Percentiles rank a stretch among this genome's conserved stretches.
Evolutionary conservation across 2,113 vertebrate species (phyloP).

Genomic region (Suncus etruscus): DNA sequence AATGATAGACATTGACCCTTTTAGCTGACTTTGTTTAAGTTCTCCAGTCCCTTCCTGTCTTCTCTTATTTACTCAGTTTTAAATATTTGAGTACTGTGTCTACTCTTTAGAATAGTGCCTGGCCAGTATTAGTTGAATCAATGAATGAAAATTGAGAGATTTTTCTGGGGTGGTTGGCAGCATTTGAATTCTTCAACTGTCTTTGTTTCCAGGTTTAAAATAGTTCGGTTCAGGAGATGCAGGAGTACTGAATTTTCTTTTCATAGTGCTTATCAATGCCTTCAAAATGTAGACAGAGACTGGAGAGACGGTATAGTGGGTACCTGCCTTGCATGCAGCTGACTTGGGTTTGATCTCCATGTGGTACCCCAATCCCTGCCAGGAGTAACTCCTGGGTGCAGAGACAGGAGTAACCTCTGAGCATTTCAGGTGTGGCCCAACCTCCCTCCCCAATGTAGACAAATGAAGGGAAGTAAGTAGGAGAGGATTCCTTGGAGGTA

Average conservation of each 20-base stretch:
- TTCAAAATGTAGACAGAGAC: not conserved
- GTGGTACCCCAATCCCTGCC: too few relatives aligned
- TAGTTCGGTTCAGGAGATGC: constrained; percentile 13
- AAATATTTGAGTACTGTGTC: constrained; percentile 2
- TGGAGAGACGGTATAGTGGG: too few relatives aligned
- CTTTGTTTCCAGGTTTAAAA: constrained; percentile 33
- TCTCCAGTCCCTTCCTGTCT: not conserved
- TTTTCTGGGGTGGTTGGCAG: not conserved
- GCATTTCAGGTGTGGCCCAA: too few relatives aligned
- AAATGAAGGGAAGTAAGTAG: not conserved
- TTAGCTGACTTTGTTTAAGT: constrained; percentile 21
- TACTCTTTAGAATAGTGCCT: constrained; percentile 54
- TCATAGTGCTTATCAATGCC: constrained; percentile 10
- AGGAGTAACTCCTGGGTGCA: too few relatives aligned
- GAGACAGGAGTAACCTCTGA: too few relatives aligned
- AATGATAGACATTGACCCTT: constrained; percentile 7
- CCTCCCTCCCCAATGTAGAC: not conserved
- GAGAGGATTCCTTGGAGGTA: not conserved
- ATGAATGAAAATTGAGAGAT: constrained; percentile 36
- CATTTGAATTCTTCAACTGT: constrained; percentile 49
- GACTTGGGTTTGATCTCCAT: too few relatives aligned
- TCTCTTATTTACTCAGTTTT: constrained; percentile 35
- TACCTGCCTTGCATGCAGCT: too few relatives aligned
- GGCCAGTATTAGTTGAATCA: constrained; percentile 43
- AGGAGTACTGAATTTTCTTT: constrained; percentile 8